Percentiles rank a stretch among this genome's conserved stretches.
These are phyloP conservation scores for Atrichornis clamosus DNA, from an alignment of 2,113 vertebrate genomes.

Conservation along the genomic window DNA sequence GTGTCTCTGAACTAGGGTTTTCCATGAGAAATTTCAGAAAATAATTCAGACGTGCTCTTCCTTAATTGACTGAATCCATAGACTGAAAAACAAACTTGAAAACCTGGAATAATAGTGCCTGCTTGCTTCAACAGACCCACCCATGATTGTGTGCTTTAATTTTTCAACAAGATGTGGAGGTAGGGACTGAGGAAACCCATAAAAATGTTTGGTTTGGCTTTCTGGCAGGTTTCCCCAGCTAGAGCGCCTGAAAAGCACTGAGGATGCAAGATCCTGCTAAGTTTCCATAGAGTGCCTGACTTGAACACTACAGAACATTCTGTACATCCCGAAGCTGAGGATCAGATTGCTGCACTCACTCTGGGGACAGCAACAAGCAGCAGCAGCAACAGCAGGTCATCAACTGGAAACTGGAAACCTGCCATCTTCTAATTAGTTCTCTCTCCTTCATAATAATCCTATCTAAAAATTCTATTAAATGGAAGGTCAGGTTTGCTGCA, in stretches of 20 bases:
- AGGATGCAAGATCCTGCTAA: constrained; percentile 48
- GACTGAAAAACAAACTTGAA: constrained; percentile 25
- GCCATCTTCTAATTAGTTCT: constrained; percentile 60
- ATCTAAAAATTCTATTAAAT: constrained; percentile 42
- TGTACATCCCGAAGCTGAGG: constrained; percentile 45
- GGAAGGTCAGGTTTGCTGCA: neutral
- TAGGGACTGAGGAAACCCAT: constrained; percentile 62
- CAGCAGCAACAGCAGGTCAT: constrained; percentile 33
- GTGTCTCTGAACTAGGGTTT: neutral
- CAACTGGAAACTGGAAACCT: constrained; percentile 37
- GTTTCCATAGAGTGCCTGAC: constrained; percentile 52
- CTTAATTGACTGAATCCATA: neutral
- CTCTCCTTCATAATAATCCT: neutral
- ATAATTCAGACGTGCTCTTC: neutral
- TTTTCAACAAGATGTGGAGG: constrained; percentile 60
- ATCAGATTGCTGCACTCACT: constrained; percentile 13
- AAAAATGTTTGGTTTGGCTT: constrained; percentile 77
- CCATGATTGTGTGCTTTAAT: constrained; percentile 59
- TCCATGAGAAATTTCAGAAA: neutral
- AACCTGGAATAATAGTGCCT: constrained; percentile 36
- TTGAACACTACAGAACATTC: constrained; percentile 62
- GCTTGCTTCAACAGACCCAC: constrained; percentile 35
- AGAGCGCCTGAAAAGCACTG: constrained; percentile 33
- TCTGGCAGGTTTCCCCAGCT: constrained; percentile 50
- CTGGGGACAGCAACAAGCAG: constrained; percentile 38